Evolutionary conservation across 2,888 invertebrate genomes (phyloP), one percentile per base, ranked within the genome.

Genomic region (Salticus scenicus): DNA sequence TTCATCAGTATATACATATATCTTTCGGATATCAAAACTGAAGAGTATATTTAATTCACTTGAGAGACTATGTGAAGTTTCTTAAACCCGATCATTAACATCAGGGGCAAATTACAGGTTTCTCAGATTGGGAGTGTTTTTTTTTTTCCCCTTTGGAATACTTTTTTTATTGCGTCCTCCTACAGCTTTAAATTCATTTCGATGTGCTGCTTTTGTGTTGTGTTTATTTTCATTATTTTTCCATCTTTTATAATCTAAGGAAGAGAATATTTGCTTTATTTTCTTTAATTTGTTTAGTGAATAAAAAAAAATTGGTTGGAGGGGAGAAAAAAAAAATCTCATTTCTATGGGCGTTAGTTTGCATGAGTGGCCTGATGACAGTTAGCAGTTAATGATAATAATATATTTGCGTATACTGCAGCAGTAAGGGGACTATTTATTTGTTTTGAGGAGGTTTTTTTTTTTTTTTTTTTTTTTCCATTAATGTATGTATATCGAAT

Each of bases 21-120:
- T 57, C 77, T 70, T 14, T 67, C n/a, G 47, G 17, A 33, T 20
- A 47, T 47, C 51, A 47, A 20, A 57, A 57, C 14, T 28, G 57
- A 31, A 57, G 41, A 77, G n/a, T 57, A 70, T 51, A 70, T 51
- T 70, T 77, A 77, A 77, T 69, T 37, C n/a, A 14, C 8, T 20
- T 24, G 24, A 20, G 12, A 27, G 20, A 10, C 24, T 37, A 69
- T 69, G 20, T 37, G 69, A 41, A 37, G 24, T 69, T 74, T 71
- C 20, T 64, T 31, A 31, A 63, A 73, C 47, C 71, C 78, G 64
- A 71, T 81, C 74, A 81, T 81, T 81, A 81, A 81, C 74, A 57
- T 63, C 30, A 17, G 57, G 24, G 5, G 66, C 33, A 74, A 74
- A 81, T 81, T 74, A 74, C 63, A 74, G 73, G 81, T 74, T 74